A percentile compares a stretch with the other conserved stretches of the same genome.
Conservation (phyloP, 1,140 invertebrate genomes). For the Drosophila athabasca region DNA sequence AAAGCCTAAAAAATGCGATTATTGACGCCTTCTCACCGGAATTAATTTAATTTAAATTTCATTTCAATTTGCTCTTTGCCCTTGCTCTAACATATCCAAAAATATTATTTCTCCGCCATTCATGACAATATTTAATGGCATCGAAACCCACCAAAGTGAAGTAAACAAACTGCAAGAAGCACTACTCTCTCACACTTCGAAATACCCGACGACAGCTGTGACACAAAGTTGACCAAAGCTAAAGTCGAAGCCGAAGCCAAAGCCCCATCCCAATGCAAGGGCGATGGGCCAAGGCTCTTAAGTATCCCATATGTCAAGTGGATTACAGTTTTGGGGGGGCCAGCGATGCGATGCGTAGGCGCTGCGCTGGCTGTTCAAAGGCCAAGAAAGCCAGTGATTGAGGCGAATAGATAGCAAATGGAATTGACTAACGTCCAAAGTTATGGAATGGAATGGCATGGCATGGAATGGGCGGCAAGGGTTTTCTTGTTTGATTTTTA, state of each 20-base stretch:
- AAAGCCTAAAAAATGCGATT: too few relatives aligned
- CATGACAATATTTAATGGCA: too few relatives aligned
- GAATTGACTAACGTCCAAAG: slow-evolving; percentile 58
- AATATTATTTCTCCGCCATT: too few relatives aligned
- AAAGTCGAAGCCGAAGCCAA: slow-evolving; percentile 24
- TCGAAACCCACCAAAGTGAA: not conserved
- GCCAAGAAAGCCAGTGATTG: slow-evolving; percentile 61
- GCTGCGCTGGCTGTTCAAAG: slow-evolving; percentile 15
- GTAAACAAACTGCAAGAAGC: slow-evolving; percentile 8
- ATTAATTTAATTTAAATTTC: too few relatives aligned
- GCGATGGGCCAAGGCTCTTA: slow-evolving; percentile 21
- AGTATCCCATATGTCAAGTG: slow-evolving; percentile 58
- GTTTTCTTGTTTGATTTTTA: slow-evolving; percentile 23
- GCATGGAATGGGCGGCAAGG: slow-evolving; percentile 6
- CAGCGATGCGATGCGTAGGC: slow-evolving; percentile 36
- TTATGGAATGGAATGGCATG: slow-evolving; percentile 14
- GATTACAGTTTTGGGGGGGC: slow-evolving; percentile 41
- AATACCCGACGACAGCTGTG: not conserved
- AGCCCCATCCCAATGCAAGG: slow-evolving; percentile 29
- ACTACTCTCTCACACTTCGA: not conserved
- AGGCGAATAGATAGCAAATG: slow-evolving; percentile 53
- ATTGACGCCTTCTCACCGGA: too few relatives aligned
- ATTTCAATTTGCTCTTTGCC: too few relatives aligned
- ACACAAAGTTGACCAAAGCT: slow-evolving; percentile 53
- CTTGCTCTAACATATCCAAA: too few relatives aligned